Base-by-base conservation (phyloP, 2,113 vertebrate genomes). In the Martes martes region DNA sequence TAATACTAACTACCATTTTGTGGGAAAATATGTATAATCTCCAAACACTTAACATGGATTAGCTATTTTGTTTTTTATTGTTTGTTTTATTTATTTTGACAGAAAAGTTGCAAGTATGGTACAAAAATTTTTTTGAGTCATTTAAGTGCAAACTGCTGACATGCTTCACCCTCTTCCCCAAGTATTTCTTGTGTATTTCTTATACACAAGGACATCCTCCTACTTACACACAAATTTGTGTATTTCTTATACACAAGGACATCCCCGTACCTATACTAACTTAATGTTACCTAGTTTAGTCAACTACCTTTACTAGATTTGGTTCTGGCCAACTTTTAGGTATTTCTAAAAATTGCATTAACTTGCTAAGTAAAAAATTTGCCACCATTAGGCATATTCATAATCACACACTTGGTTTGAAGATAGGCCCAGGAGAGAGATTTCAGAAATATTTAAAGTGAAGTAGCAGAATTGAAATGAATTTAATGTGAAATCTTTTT, bases 401-500 rank as follows among this genome's bases (percentile, higher is more conserved):
- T 28, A 92, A 88, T 31, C 42, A 45, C 59, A 16, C 1, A 26
- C 61, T 95, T 74, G 33, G 21, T 83, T 92, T 88, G 33, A 83
- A 92, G 21, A 19, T 76, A 67, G 33, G 67, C 57, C 57, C 21
- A 57, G 13, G 67, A 93, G 85, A 89, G 57, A 94, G 67, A 50
- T 83, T 92, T 42, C 45, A 82, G 88, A 92, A 92, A 69, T 95
- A 59, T 50, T 88, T 94, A 74, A 91, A 81, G 18, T 73, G 31
- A 96, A 94, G 47, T 88, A 88, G 11, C 26, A 42, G 59, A 91
- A 74, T 73, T 81, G 16, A 92, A 67, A 79, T 85, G 16, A 92
- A 67, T 69, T 85, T 69, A 85, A 73, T 47, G 6, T 57, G 39
- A 85, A 85, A 31, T 89, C 47, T 76, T 89, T 82, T 45, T 65